Conservation (phyloP, 2,797 vertebrate genomes). For the Anguilla obscura region DNA sequence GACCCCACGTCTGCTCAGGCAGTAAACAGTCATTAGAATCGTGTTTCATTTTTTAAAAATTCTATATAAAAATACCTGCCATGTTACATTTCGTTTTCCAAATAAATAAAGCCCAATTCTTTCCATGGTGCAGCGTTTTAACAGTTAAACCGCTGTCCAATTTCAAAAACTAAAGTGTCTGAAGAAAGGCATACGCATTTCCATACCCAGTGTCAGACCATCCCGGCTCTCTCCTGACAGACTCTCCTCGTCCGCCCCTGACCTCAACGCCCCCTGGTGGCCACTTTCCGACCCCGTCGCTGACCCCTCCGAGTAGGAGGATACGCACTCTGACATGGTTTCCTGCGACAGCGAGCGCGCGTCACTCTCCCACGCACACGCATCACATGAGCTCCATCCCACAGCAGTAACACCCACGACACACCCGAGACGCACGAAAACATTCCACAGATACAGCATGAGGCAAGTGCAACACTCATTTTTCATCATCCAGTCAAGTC, state of each 20-base stretch:
- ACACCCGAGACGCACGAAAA: not conserved
- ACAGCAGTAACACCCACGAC: not conserved
- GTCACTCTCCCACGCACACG: not conserved
- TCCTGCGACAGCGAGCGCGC: conserved; percentile 56
- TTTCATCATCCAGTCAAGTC: not conserved
- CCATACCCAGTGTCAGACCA: conserved; percentile 83
- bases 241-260: conserved; percentile 83
- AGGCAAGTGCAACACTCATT: too few species aligned
- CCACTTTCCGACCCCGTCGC: conserved; percentile 69
- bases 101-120: not conserved
- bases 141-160: not conserved
- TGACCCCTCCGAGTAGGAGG: conserved; percentile 49
- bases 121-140: not conserved
- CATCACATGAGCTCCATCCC: not conserved
- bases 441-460: not conserved
- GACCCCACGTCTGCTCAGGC: conserved; percentile 69
- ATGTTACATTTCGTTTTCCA: not conserved
- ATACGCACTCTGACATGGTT: conserved; percentile 62
- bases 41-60: not conserved
- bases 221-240: conserved; percentile 88
- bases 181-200: conserved; percentile 30
- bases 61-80: not conserved
- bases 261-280: conserved; percentile 63
- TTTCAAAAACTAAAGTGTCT: conserved; percentile 38
- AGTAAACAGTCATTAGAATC: conserved; percentile 51